phyloP scores from a whole-genome alignment of 2,113 vertebrate genomes.

The Riparia riparia region DNA sequence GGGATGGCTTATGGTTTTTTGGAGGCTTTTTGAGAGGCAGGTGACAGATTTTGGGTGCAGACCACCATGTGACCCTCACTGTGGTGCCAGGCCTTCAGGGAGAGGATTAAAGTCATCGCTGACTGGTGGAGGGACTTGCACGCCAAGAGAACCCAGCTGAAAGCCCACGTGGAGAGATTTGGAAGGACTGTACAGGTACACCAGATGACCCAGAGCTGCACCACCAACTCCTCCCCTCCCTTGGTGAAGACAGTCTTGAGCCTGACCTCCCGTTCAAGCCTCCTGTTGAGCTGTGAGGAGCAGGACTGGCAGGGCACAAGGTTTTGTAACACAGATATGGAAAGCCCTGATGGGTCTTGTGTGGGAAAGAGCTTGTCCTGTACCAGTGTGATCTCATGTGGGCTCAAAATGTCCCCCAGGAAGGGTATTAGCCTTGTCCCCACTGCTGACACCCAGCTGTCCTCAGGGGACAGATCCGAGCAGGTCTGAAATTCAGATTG shows the following conservation, averaged over 20 bases:
- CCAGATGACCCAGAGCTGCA: background rate
- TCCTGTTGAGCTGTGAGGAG: background rate
- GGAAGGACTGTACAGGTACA: conserved; percentile 73
- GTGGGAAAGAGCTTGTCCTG: background rate
- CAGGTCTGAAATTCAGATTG: background rate
- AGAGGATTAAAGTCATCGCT: conserved; percentile 65
- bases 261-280: background rate
- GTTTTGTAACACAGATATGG: background rate
- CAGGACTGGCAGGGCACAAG: background rate
- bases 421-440: background rate
- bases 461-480: background rate
- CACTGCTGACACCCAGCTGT: background rate
- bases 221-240: background rate
- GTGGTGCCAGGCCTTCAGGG: conserved; percentile 68
- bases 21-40: background rate
- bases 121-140: conserved; percentile 61
- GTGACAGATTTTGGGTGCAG: background rate
- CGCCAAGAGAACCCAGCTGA: conserved; percentile 47
- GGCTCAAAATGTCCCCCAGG: background rate
- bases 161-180: conserved; percentile 61
- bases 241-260: background rate
- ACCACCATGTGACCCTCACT: background rate
- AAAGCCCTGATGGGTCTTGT: background rate
- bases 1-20: background rate
- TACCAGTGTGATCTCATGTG: background rate